phyloP scores from a whole-genome alignment of 2,888 invertebrate species.

The Tetranychus piercei region DNA sequence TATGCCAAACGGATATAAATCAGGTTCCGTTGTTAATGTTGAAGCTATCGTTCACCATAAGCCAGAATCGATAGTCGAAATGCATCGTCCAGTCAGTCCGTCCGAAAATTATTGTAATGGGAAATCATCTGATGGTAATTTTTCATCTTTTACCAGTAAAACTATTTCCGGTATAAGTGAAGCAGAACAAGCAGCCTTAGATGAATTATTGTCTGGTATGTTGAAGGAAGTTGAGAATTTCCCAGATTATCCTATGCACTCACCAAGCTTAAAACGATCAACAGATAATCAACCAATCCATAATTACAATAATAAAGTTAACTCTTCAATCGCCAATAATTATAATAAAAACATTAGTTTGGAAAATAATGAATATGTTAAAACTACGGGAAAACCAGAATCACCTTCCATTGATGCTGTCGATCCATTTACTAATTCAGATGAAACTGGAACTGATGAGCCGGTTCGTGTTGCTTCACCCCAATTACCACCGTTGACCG shows the following conservation, averaged over 20 bases:
- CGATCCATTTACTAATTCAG: neutral
- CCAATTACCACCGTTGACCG: neutral
- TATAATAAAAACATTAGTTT: neutral
- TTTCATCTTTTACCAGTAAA: neutral
- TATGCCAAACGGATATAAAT: neutral
- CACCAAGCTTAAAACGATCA: neutral
- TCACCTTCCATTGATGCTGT: neutral
- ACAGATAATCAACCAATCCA: neutral
- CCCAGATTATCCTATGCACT: conserved; percentile 37
- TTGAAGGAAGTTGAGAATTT: conserved; percentile 68
- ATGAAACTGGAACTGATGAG: neutral
- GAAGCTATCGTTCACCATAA: neutral
- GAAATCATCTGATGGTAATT: neutral
- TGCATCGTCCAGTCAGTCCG: neutral
- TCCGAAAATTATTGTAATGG: neutral
- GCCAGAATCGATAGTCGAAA: neutral
- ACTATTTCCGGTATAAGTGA: neutral
- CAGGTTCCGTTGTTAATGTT: neutral
- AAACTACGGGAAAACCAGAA: neutral
- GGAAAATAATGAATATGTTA: neutral
- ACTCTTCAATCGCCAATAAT: neutral
- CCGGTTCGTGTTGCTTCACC: neutral
- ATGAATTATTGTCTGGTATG: conserved; percentile 67
- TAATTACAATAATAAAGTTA: neutral
- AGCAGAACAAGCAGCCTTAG: conserved; percentile 42